Conservation (phyloP, 2,113 vertebrate genomes). For the Paratilapia polleni region DNA sequence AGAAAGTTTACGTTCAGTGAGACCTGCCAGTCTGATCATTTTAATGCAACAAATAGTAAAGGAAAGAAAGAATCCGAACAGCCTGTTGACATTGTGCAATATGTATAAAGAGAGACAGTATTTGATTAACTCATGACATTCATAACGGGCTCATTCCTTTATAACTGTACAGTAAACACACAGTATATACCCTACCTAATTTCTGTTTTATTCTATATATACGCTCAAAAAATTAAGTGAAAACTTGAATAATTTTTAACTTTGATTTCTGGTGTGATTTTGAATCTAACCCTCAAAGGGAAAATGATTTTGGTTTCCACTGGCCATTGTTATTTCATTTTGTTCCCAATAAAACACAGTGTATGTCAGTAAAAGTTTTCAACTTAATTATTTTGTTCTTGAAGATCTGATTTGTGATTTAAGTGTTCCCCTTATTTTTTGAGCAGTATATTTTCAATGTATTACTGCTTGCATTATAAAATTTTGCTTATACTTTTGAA, state of each 20-base stretch:
- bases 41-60: background rate
- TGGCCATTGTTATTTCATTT: too few species aligned
- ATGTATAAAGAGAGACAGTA: background rate
- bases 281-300: too few species aligned
- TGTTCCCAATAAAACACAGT: too few species aligned
- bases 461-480: too few species aligned
- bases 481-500: too few species aligned
- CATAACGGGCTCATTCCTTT: background rate
- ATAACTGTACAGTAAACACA: background rate
- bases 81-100: background rate
- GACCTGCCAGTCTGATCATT: rapidly evolving
- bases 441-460: too few species aligned
- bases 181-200: background rate
- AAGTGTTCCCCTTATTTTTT: too few species aligned
- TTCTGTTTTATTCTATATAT: background rate
- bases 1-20: background rate
- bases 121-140: background rate
- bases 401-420: too few species aligned
- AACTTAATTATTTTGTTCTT: too few species aligned
- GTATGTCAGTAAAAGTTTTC: too few species aligned
- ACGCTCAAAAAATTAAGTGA: background rate
- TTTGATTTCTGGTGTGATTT: background rate
- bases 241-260: background rate
- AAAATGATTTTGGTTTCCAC: too few species aligned
- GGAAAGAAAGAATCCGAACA: background rate